Evolutionary conservation across 2,888 invertebrate species (phyloP).

Genomic region (Agrotis puta): DNA sequence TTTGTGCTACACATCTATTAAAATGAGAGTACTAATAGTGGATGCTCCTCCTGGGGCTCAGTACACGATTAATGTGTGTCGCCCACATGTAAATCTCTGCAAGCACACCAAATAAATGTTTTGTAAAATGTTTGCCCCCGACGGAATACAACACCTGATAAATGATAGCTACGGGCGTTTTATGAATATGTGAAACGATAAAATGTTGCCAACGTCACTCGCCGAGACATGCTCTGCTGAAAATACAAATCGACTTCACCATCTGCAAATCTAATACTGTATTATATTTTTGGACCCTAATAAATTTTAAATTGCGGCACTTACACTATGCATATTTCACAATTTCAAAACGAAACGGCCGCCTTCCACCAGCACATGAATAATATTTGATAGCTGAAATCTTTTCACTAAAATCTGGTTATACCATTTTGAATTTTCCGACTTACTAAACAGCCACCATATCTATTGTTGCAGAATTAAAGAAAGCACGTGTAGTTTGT

Average conservation of each 20-base stretch:
- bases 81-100: constrained; percentile 81
- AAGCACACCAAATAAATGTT: constrained; percentile 82
- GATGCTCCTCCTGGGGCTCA: constrained; percentile 71
- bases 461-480: constrained; percentile 30
- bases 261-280: constrained; percentile 43
- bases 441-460: constrained; percentile 35
- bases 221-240: constrained; percentile 60
- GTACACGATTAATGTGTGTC: constrained; percentile 79
- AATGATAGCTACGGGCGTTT: constrained; percentile 83
- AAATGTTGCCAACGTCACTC: constrained; percentile 74
- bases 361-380: constrained; percentile 12
- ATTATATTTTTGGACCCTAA: constrained; percentile 19
- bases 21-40: constrained; percentile 71
- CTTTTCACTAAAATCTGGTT: constrained; percentile 15
- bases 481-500: constrained; percentile 45
- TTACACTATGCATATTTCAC: constrained; percentile 31
- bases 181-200: constrained; percentile 82
- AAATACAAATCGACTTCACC: constrained; percentile 54
- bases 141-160: constrained; percentile 83
- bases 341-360: constrained; percentile 28
- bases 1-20: constrained; percentile 62
- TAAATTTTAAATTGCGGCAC: constrained; percentile 29
- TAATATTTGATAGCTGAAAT: constrained; percentile 25
- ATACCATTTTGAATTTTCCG: constrained; percentile 36
- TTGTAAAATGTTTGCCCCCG: constrained; percentile 81